Evolutionary conservation across 2,797 vertebrate species (phyloP).

Genomic region (Anniella stebbinsi): DNA sequence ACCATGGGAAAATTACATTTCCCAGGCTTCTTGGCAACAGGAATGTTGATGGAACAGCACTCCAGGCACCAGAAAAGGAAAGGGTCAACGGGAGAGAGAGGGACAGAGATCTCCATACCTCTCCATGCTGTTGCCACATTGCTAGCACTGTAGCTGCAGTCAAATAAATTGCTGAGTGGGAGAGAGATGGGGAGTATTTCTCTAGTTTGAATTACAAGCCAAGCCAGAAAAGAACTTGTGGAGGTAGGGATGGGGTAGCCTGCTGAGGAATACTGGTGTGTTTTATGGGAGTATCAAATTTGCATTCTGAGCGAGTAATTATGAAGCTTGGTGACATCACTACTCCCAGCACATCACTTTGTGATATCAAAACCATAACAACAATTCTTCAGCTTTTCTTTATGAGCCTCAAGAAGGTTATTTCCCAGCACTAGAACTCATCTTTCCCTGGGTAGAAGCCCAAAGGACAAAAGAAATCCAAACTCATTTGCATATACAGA

Average conservation of each 20-base stretch:
- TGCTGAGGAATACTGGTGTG: not conserved
- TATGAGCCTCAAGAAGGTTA: not conserved
- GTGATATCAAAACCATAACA: not conserved
- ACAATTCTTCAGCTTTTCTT: not conserved
- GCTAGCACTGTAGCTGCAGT: not conserved
- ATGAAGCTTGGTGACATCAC: not conserved
- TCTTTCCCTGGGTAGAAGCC: not conserved
- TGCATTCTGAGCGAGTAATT: not conserved
- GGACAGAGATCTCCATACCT: not conserved
- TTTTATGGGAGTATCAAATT: not conserved
- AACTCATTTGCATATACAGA: not conserved
- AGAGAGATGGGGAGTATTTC: not conserved
- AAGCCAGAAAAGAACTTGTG: not conserved
- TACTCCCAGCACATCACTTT: not conserved
- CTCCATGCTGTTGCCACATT: not conserved
- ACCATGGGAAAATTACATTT: not conserved
- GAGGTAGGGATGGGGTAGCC: not conserved
- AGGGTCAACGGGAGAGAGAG: not conserved
- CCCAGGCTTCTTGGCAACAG: not conserved
- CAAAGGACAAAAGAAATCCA: not conserved
- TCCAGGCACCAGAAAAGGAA: not conserved
- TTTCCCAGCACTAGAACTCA: not conserved
- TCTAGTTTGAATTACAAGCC: not conserved
- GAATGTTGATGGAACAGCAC: not conserved
- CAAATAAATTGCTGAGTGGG: not conserved